Base-by-base conservation (phyloP, 2,797 vertebrate genomes). In the Ispidina lecontei region DNA sequence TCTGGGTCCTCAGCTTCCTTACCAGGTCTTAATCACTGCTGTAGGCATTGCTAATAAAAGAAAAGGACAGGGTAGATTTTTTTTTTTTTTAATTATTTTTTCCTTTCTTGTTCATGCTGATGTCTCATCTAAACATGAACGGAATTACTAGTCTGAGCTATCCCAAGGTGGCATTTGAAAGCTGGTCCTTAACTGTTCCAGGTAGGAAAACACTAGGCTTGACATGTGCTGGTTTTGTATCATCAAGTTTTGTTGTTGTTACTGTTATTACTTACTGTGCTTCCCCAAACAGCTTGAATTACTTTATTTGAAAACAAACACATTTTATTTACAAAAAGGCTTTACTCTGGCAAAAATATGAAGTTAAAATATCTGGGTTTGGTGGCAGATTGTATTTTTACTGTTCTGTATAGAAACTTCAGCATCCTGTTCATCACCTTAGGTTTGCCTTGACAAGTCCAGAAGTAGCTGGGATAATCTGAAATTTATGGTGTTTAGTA, bases 131-230 rank as follows among this genome's bases (percentile, higher is more conserved):
- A 95, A 95, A 96, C 84, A 95, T 98, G 97, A 97, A 96, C 2
- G 94, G 97, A 86, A 95, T 96, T 95, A 78, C 95, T 95, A 97
- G 95, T 96, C 79, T 97, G 96, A 97, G 84, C 96, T 98, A 96
- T 97, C 93, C 97, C 86, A 96, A 96, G 87, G 93, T 97, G 96
- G 93, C 94, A 76, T 97, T 97, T 97, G 97, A 96, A 95, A 97
- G 94, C 96, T 97, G 97, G 96, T 97, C 94, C 90, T 97, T 98
- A 96, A 95, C 97, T 97, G 96, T 97, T 84, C 82, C 97, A 97
- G 97, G 97, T 98, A 98, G 97, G 97, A 97, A 95, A 96, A 94
- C 80, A 12, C 70, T 91, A 96, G 94, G 55, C 39, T 97, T 95
- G 93, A 77, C 64, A 63, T 55, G 60, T 85, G 77, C 58, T 87